Evolutionary conservation across 2,888 invertebrate species (phyloP).

Genomic region (Sesamia inferens): DNA sequence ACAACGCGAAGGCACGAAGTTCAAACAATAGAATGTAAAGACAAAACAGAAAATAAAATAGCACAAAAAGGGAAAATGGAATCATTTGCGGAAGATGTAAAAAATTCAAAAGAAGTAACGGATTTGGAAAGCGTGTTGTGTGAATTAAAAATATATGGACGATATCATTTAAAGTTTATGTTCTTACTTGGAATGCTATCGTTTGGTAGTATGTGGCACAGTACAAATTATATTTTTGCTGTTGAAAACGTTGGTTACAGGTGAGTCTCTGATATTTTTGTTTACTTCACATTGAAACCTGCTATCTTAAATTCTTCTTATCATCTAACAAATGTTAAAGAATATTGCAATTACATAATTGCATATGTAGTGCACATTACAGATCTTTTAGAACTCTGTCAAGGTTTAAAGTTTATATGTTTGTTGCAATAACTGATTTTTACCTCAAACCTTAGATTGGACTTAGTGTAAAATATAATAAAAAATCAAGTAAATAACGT

Average conservation of each 20-base stretch:
- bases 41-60: neutral
- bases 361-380: neutral
- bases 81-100: neutral
- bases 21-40: neutral
- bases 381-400: neutral
- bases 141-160: conserved; percentile 59
- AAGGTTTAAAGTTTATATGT: neutral
- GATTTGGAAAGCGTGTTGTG: conserved; percentile 55
- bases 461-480: too few relatives aligned
- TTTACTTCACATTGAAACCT: neutral
- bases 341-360: neutral
- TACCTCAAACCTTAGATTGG: neutral
- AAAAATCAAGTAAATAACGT: too few relatives aligned
- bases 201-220: conserved; percentile 41
- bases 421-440: neutral
- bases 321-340: neutral
- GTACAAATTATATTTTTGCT: conserved; percentile 61
- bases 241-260: conserved; percentile 58
- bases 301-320: neutral
- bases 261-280: conserved; percentile 29
- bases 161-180: conserved; percentile 58
- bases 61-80: conserved; percentile 1
- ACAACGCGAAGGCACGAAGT: neutral
- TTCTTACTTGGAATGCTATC: conserved; percentile 48
- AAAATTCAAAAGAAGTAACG: neutral